Conservation (phyloP, 2,797 vertebrate species). For the Intellagama lesueurii region DNA sequence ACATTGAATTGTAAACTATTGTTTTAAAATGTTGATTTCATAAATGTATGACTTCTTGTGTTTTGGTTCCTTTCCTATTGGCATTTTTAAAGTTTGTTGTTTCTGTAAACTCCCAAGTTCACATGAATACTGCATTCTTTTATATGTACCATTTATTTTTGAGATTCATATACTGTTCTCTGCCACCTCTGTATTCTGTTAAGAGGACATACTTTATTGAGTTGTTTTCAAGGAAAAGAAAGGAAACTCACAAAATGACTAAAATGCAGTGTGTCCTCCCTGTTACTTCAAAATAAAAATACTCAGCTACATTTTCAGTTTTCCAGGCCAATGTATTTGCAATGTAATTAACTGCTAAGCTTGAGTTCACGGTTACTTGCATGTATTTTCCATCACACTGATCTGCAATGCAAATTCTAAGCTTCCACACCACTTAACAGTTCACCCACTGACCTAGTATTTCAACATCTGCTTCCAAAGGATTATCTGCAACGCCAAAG, state of each 20-base stretch:
- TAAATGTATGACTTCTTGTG: neutral
- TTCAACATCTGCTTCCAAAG: constrained; percentile 26
- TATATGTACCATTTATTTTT: neutral
- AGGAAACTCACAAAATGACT: neutral
- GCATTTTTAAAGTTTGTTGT: neutral
- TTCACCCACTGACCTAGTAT: constrained; percentile 28
- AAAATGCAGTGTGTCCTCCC: neutral
- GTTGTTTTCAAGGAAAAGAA: neutral
- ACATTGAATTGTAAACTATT: neutral
- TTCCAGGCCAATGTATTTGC: neutral
- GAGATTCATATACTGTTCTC: neutral
- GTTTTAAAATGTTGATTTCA: neutral
- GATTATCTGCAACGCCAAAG: constrained; percentile 11
- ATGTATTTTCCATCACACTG: neutral
- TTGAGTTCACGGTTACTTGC: neutral
- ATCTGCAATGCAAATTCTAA: constrained; percentile 26
- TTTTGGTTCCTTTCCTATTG: neutral
- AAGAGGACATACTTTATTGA: too few species aligned
- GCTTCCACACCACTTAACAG: constrained; percentile 14
- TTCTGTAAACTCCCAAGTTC: neutral
- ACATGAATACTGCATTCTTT: neutral
- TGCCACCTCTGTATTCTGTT: neutral
- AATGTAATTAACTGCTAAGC: constrained; percentile 25
- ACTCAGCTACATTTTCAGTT: constrained; percentile 6
- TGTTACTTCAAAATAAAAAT: neutral